Percentiles rank a stretch among this genome's conserved stretches.
These are phyloP conservation scores for Conger conger DNA, from an alignment of 2,113 vertebrate genomes.

Conservation along the genomic window DNA sequence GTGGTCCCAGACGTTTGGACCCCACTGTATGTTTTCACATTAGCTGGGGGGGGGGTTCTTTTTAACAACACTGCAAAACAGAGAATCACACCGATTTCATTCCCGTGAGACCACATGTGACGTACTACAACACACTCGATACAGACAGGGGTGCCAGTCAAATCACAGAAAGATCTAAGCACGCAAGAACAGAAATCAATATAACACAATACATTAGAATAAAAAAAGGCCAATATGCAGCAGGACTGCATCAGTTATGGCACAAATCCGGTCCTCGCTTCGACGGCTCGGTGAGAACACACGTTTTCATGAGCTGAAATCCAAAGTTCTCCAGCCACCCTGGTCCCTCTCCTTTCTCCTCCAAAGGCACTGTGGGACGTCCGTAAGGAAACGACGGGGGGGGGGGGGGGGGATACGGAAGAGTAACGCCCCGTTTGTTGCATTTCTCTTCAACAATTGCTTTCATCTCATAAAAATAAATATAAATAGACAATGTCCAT, in stretches of 20 bases:
- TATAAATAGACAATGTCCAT: neutral
- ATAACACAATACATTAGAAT: neutral
- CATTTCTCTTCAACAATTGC: neutral
- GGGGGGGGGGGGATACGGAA: neutral
- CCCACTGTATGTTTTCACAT: too few species aligned
- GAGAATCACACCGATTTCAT: neutral
- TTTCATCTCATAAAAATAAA: neutral
- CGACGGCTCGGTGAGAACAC: neutral
- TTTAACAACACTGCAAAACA: neutral
- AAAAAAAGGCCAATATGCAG: neutral
- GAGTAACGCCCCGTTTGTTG: neutral
- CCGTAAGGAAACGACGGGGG: neutral
- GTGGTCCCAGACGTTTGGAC: too few species aligned
- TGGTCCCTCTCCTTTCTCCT: neutral
- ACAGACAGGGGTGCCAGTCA: neutral
- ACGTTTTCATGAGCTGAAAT: neutral
- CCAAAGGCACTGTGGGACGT: constrained; percentile 4
- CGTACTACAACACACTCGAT: neutral
- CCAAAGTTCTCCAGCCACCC: neutral
- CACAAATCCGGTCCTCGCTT: neutral
- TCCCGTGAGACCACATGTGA: neutral
- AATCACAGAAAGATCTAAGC: neutral
- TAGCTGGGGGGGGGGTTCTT: neutral
- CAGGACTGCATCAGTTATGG: neutral
- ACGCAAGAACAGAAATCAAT: neutral